Base-by-base conservation (phyloP, 1,140 invertebrate genomes). In the Eupristina koningsbergeri region DNA sequence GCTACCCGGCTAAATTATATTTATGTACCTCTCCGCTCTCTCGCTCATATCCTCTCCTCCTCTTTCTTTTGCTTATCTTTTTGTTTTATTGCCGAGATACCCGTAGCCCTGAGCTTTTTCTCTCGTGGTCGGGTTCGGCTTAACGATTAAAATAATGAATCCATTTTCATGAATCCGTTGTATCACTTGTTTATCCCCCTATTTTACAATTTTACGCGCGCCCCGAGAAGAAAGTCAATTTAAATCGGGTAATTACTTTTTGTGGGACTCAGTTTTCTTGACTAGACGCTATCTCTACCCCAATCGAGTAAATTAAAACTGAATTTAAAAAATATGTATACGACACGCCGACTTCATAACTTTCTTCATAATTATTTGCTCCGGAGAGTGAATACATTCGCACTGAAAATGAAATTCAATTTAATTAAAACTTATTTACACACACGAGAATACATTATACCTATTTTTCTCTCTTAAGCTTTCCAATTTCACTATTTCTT, bases 51-150 rank as follows among this genome's bases (percentile, higher is more conserved):
- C n/a, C n/a, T n/a, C n/a, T n/a, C n/a, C n/a, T 6, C 45, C 45
- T 74, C 73, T 31, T 15, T 22, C 45, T 22, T 36, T n/a, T 53
- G 73, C 73, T 75, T 75, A 75, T 34, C 69, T 73, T 73, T 36
- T 73, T 73, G 39, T n/a, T 61, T 58, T 50, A 63, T 77, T 76
- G 76, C 61, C 6, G 22, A n/a, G 45, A 75, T 75, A 75, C 41
- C 9, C 36, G 36, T 3, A 5, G 41, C n/a, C 45, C 39, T 34
- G 45, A n/a, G 13, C 73, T 53, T 53, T 47, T 73, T 73, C 69
- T 17, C 63, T 13, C 31, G 63, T 13, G 15, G 26, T 5, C 64
- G 39, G 36, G 22, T 1, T 71, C n/a, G 6, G 6, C 67, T 41
- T n/a, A 41, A n/a, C 39, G 67, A 71, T 41, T 31, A 34, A 41